phyloP scores from a whole-genome alignment of 2,113 vertebrate genomes.

The Columba livia region DNA sequence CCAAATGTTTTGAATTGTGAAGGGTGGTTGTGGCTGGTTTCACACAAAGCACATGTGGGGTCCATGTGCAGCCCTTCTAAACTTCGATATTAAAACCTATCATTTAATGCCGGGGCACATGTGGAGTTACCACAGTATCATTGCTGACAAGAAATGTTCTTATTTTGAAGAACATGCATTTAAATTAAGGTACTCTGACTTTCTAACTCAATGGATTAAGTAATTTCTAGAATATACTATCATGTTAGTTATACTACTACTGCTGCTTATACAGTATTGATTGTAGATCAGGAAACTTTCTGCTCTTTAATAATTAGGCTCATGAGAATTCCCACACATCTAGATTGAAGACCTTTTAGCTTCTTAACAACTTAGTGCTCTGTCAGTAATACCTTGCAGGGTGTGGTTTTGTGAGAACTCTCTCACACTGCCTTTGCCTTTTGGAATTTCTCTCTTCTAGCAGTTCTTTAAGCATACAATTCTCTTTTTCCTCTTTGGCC shows the following conservation, averaged over 20 bases:
- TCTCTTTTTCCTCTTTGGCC: neutral
- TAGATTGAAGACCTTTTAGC: neutral
- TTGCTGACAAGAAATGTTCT: neutral
- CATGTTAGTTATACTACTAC: neutral
- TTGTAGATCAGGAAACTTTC: neutral
- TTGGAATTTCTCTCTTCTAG: neutral
- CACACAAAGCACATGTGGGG: neutral
- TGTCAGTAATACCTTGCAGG: neutral
- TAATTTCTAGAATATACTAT: neutral
- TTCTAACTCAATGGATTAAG: neutral
- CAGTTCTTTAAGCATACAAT: neutral
- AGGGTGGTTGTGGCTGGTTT: neutral
- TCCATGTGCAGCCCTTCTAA: neutral
- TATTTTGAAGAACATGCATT: neutral
- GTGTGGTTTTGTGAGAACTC: neutral
- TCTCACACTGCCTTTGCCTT: neutral
- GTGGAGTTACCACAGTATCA: neutral
- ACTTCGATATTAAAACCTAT: neutral
- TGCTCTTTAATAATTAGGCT: neutral
- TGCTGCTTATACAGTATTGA: neutral
- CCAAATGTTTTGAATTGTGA: slow-evolving; percentile 12
- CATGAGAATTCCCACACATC: neutral
- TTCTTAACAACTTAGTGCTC: neutral
- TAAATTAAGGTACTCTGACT: neutral
- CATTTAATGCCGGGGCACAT: neutral